Evolutionary conservation across 1,140 invertebrate genomes (phyloP).

Genomic region (Listronotus oregonensis): DNA sequence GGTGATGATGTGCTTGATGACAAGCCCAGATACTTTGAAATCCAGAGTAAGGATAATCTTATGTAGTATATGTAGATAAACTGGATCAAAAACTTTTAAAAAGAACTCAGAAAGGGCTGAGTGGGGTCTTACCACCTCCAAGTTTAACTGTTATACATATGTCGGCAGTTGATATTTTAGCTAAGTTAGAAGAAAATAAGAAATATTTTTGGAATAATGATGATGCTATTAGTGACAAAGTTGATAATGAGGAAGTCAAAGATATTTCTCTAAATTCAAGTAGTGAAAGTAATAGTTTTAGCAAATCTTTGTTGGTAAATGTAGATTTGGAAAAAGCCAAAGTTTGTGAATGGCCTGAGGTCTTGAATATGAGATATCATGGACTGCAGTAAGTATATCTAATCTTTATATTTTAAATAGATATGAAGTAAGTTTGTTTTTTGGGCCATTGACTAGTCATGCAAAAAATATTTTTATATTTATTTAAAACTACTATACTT

Average conservation of each 20-base stretch:
- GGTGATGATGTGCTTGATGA: slow-evolving; percentile 53
- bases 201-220: slow-evolving; percentile 44
- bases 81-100: slow-evolving; percentile 48
- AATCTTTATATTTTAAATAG: no score
- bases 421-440: no score
- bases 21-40: slow-evolving; percentile 12
- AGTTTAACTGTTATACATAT: slow-evolving; percentile 66
- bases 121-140: slow-evolving; percentile 68
- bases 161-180: slow-evolving; percentile 66
- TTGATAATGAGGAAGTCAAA: slow-evolving; percentile 41
- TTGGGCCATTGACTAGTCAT: no score
- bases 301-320: slow-evolving; percentile 42
- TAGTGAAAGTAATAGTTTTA: slow-evolving; percentile 13
- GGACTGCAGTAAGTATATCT: slow-evolving; percentile 67
- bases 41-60: background rate
- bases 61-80: slow-evolving; percentile 43
- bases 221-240: background rate
- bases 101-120: slow-evolving; percentile 57
- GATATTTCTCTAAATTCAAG: slow-evolving; percentile 23
- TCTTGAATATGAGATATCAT: slow-evolving; percentile 63
- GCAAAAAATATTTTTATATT: no score
- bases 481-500: no score
- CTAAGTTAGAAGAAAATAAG: slow-evolving; percentile 44
- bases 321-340: slow-evolving; percentile 47
- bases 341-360: slow-evolving; percentile 60